phyloP scores from a whole-genome alignment of 2,797 vertebrate species.

The Sebastes diploproa region DNA sequence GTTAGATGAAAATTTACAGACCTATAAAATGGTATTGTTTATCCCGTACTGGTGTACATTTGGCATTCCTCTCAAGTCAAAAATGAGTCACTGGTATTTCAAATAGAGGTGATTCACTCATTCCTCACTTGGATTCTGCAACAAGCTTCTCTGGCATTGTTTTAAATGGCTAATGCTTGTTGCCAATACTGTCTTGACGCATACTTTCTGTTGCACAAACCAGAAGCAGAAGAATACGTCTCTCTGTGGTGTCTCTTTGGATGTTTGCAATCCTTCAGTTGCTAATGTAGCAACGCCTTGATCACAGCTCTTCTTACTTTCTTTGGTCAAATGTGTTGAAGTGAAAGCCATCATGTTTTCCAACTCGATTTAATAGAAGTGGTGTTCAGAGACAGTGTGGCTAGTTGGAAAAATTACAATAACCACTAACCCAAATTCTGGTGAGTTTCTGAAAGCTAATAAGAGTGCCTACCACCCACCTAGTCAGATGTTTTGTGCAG shows the following conservation, averaged over 20 bases:
- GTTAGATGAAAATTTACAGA: constrained; percentile 8
- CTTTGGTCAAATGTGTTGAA: constrained; percentile 44
- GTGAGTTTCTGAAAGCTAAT: constrained; percentile 33
- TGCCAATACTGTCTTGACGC: constrained; percentile 59
- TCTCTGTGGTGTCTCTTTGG: constrained; percentile 35
- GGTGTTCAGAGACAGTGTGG: constrained; percentile 45
- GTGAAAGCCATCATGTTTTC: constrained; percentile 50
- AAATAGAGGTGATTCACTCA: constrained; percentile 75
- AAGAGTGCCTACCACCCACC: constrained; percentile 47
- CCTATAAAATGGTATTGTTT: constrained; percentile 40
- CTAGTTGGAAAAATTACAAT: constrained; percentile 39
- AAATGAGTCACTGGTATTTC: constrained; percentile 69
- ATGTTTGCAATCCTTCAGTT: constrained; percentile 34
- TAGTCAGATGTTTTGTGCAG: constrained; percentile 5
- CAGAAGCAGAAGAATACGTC: constrained; percentile 40
- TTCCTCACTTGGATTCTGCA: constrained; percentile 62
- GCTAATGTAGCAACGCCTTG: constrained; percentile 1
- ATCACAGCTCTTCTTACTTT: constrained; percentile 23
- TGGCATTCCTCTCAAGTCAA: constrained; percentile 61
- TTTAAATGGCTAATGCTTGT: constrained; percentile 22
- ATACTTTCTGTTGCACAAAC: constrained; percentile 58
- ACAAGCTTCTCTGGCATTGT: constrained; percentile 53
- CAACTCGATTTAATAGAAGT: constrained; percentile 26
- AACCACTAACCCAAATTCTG: constrained; percentile 39
- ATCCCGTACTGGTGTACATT: constrained; percentile 43